These are phyloP conservation scores for Pangasianodon hypophthalmus DNA, from an alignment of 2,113 vertebrate genomes.

Conservation along the genomic window DNA sequence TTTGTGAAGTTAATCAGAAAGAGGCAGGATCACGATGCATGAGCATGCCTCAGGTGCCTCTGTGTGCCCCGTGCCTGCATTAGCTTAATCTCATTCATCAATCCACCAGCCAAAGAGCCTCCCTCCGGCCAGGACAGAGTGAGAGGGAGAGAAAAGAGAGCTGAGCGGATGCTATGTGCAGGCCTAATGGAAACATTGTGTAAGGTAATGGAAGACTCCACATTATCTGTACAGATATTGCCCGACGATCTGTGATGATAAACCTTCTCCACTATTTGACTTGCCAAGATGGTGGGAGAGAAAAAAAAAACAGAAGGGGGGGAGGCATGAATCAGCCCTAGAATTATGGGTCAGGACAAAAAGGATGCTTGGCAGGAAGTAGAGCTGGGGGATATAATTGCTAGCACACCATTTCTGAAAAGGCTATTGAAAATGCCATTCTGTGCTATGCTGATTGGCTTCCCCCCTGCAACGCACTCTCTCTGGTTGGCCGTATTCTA, in stretches of 20 bases:
- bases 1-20: slow-evolving; percentile 50
- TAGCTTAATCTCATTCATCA: slow-evolving; percentile 57
- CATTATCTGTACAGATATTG: slow-evolving; percentile 17
- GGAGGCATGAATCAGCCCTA: slow-evolving; percentile 59
- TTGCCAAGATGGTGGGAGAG: slow-evolving; percentile 62
- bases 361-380: slow-evolving; percentile 68
- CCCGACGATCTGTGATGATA: slow-evolving; percentile 61
- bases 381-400: slow-evolving; percentile 71
- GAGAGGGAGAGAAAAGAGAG: slow-evolving; percentile 12
- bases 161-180: neutral
- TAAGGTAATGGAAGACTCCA: slow-evolving; percentile 19
- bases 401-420: slow-evolving; percentile 69
- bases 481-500: slow-evolving; percentile 43
- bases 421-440: slow-evolving; percentile 78
- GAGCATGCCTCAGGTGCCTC: slow-evolving; percentile 52
- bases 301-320: slow-evolving; percentile 56
- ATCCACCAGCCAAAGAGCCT: slow-evolving; percentile 47
- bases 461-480: slow-evolving; percentile 41
- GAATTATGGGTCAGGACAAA: slow-evolving; percentile 54
- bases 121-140: neutral
- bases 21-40: slow-evolving; percentile 42
- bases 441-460: slow-evolving; percentile 70
- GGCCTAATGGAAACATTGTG: slow-evolving; percentile 40
- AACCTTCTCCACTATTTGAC: slow-evolving; percentile 59
- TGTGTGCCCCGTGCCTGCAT: slow-evolving; percentile 40